Evolutionary conservation across 1,140 invertebrate genomes (phyloP), one percentile per base, ranked within the genome.

Genomic region (Leptopilina clavipes): DNA sequence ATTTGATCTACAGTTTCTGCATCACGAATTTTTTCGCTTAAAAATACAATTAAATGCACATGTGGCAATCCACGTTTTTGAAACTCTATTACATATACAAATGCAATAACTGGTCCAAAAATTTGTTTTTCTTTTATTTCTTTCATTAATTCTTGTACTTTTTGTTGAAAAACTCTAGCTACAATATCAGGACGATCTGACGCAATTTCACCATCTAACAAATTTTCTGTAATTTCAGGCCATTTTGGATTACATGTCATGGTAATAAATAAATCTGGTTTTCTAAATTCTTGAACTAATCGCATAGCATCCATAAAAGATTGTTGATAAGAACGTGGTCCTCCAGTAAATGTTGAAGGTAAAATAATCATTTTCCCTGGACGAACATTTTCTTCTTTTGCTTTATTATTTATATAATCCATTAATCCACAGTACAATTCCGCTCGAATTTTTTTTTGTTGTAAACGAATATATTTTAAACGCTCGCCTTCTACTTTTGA

Each of bases 191-290:
- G 85, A 43, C 85, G 77, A 87, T 87, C 84, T 71, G 76, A 10
- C 72, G 84, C 71, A 83, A 79, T 77, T 87, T 89, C 81, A 54
- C 83, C 81, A 14, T 73, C 76, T 25, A 87, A 76, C 76, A 90
- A 78, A 72, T 83, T 74, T 72, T 81, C 75, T 76, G 65, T 86
- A 84, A 80, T 87, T 72, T 76, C 71, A 18, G n/a, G 71, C 76
- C 76, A 76, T 45, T 45, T 70, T 17, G 76, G 71, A 76, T 73
- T 76, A 73, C 76, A 73, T 6, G 71, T 76, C 76, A 75, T 78
- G 11, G 71, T 78, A 12, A 78, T 72, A 52, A 78, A 78, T 10
- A 75, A 44, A 73, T 79, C 73, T n/a, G 77, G 77, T 70, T 75
- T 75, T n/a, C 77, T 70, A 52, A 48, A 65, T 70, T 59, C 19